Conservation (phyloP, 37 sponge, comb jelly and placozoan species). For the Halichondria panicea region DNA sequence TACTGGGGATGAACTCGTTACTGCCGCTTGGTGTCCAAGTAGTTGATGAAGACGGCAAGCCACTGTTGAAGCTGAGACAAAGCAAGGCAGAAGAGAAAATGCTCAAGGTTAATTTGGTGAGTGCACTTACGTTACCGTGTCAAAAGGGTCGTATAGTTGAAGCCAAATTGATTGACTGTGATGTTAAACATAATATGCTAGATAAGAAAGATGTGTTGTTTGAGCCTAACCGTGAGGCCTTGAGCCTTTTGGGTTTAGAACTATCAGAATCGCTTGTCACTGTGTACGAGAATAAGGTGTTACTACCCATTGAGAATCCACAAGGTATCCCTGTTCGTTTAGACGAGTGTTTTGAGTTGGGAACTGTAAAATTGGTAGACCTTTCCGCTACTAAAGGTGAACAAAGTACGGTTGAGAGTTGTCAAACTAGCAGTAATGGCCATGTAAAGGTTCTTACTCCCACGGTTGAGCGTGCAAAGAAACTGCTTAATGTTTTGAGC, state of each 20-base stretch:
- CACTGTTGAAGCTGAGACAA: not conserved
- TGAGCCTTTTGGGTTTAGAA: not conserved
- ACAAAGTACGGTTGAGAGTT: too few relatives aligned
- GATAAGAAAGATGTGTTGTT: not conserved
- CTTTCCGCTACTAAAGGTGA: too few relatives aligned
- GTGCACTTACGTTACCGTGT: not conserved
- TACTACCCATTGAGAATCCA: constrained; percentile 1
- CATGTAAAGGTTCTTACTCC: not conserved
- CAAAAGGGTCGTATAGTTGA: constrained; percentile 5
- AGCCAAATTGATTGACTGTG: not conserved
- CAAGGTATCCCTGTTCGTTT: not conserved
- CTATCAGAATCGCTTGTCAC: not conserved
- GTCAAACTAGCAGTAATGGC: too few relatives aligned
- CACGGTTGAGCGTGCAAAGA: not conserved
- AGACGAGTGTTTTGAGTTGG: not conserved
- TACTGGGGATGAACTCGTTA: constrained; percentile 30
- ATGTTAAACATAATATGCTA: not conserved
- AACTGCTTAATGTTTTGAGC: not conserved
- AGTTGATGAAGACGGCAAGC: not conserved
- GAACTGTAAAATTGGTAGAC: not conserved
- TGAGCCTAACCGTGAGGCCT: constrained; percentile 6
- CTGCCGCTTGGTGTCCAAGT: constrained; percentile 25
- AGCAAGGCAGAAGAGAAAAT: not conserved
- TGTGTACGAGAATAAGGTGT: not conserved
- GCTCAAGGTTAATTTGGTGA: not conserved